These are phyloP conservation scores for Callosobruchus maculatus DNA, from an alignment of 2,888 invertebrate species.

Conservation along the genomic window DNA sequence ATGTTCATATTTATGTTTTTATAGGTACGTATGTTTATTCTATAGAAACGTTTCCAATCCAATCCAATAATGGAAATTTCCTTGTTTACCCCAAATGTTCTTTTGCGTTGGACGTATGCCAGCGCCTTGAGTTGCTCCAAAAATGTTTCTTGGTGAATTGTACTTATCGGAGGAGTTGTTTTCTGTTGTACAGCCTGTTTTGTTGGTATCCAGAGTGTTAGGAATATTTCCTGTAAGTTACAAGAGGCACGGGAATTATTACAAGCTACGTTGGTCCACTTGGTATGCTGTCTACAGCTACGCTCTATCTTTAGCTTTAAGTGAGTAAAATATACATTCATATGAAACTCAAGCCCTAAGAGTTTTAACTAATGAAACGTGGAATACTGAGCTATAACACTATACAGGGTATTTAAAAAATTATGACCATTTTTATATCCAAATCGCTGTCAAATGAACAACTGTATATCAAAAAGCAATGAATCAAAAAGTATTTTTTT, in stretches of 20 bases:
- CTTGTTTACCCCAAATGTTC: background rate
- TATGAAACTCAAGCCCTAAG: too few relatives aligned
- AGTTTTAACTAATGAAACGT: too few relatives aligned
- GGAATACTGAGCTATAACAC: too few relatives aligned
- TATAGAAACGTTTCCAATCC: background rate
- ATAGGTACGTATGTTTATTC: background rate
- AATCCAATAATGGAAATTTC: background rate
- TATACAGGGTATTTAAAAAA: too few relatives aligned
- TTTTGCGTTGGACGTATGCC: background rate
- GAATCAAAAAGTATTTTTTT: too few relatives aligned
- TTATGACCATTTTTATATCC: too few relatives aligned
- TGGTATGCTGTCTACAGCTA: slow-evolving; percentile 28
- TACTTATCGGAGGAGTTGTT: slow-evolving; percentile 13
- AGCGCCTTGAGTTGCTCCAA: background rate
- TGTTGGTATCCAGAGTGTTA: slow-evolving; percentile 22
- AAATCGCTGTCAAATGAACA: too few relatives aligned
- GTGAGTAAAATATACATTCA: slow-evolving; percentile 17
- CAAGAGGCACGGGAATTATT: slow-evolving; percentile 18
- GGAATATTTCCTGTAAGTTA: slow-evolving; percentile 30
- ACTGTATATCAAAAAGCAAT: too few relatives aligned
- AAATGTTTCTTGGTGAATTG: slow-evolving; percentile 15
- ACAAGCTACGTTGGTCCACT: slow-evolving; percentile 24
- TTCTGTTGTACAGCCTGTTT: slow-evolving; percentile 23
- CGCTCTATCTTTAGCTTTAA: slow-evolving; percentile 20
- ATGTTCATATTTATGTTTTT: background rate